Percentiles rank a stretch among this genome's conserved stretches.
These are phyloP conservation scores for Felis chaus DNA, from an alignment of 2,113 vertebrate genomes.

Conservation along the genomic window DNA sequence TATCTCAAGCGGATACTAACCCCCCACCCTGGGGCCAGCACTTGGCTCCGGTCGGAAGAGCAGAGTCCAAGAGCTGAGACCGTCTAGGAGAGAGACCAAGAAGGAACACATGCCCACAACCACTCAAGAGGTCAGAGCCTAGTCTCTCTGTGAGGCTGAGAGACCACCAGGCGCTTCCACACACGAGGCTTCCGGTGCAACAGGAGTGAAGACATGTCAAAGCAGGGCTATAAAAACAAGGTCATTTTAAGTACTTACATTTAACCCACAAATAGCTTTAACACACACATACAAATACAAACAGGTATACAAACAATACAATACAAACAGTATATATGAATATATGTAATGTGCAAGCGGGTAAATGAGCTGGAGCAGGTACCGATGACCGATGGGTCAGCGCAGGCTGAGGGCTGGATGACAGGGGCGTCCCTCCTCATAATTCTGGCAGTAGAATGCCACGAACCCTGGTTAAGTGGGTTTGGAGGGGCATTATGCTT, in stretches of 20 bases:
- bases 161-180: background rate
- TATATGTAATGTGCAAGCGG: background rate
- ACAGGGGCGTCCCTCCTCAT: fast-evolving
- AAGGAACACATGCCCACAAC: background rate
- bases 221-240: background rate
- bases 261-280: background rate
- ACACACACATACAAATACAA: background rate
- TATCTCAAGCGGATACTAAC: background rate
- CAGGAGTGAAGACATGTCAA: background rate
- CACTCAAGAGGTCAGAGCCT: background rate
- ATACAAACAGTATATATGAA: background rate
- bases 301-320: background rate
- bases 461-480: background rate
- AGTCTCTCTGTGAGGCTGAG: background rate
- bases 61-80: background rate
- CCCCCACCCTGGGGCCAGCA: no score
- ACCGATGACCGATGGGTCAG: fast-evolving
- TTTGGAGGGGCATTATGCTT: background rate
- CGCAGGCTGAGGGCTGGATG: background rate
- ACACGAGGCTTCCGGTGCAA: fast-evolving
- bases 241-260: background rate
- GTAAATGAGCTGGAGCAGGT: background rate
- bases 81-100: background rate
- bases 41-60: background rate
- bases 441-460: background rate